Base-by-base conservation (phyloP, 2,113 vertebrate genomes). In the Butorides virescens region DNA sequence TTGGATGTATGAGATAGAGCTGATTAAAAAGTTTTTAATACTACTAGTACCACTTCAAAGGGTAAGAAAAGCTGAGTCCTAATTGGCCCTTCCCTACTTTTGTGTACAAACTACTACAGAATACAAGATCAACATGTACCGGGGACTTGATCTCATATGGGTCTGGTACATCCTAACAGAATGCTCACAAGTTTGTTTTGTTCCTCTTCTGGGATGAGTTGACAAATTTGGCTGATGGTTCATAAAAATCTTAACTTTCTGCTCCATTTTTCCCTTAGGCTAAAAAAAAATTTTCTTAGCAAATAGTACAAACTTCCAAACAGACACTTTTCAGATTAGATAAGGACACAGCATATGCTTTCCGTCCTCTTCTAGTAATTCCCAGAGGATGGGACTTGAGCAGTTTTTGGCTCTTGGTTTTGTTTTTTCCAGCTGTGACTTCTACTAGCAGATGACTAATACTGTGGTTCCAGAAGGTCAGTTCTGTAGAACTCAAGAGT, bases 291-390 rank as follows among this genome's bases (percentile, higher is more conserved):
- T 11, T 16, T 32, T 81, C 47, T 49, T n/a, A 67, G 68, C 13
- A 87, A 75, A 37, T 44, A 62, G 34, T 63, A 13, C 30, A 75
- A 82, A 36, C 49, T 85, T 95, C 52, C 58, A 90, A 78, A 49
- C 23, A 77, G 89, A 94, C 94, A 71, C 44, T 91, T 96, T 82
- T 85, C 63, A 50, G 39, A 92, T 95, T 92, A 91, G 44, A 49
- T 91, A 95, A 95, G 78, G 70, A 50, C 0, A 1, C 8, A 49
- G 53, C 39, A 27, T 74, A 21, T 86, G 39, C 56, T 87, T 72
- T 85, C 58, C 49, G 1, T 92, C 11, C 7, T 74, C 36, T 82
- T 82, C 30, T 36, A 82, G n/a, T 52, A 78, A 23, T 82, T 85
- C 93, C 94, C 77, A 62, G 53, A 61, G 70, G 87, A 61, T 5